Conservation (phyloP, 2,113 vertebrate species). For the Ellobius talpinus region DNA sequence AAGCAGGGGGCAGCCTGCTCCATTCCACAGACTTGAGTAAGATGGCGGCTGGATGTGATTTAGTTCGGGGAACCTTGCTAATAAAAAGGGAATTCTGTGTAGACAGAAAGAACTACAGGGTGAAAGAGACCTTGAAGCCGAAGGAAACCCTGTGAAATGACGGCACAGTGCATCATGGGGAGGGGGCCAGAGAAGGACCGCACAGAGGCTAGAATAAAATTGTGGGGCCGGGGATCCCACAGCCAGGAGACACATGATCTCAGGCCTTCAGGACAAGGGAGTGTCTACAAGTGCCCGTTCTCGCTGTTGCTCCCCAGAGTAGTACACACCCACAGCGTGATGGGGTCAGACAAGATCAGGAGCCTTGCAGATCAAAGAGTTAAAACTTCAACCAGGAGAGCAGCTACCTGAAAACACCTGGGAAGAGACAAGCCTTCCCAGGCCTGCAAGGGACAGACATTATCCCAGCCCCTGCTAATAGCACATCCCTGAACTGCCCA, state of each 20-base stretch:
- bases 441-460: background rate
- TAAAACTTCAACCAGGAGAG: background rate
- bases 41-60: conserved; percentile 57
- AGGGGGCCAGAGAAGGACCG: no score
- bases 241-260: background rate
- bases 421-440: background rate
- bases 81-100: conserved; percentile 63
- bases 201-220: background rate
- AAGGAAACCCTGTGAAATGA: background rate
- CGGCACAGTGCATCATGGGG: background rate
- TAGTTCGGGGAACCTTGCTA: conserved; percentile 65
- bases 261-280: background rate
- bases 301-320: background rate
- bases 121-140: background rate
- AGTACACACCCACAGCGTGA: no score
- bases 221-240: background rate
- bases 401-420: background rate
- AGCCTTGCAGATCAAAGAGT: background rate
- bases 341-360: background rate
- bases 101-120: conserved; percentile 43
- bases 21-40: conserved; percentile 33
- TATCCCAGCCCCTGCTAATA: background rate
- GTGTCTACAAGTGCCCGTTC: background rate
- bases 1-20: conserved; percentile 49
- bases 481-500: background rate